phyloP scores from a whole-genome alignment of 92 coral and sea anemone species.

The Bergia sp. region DNA sequence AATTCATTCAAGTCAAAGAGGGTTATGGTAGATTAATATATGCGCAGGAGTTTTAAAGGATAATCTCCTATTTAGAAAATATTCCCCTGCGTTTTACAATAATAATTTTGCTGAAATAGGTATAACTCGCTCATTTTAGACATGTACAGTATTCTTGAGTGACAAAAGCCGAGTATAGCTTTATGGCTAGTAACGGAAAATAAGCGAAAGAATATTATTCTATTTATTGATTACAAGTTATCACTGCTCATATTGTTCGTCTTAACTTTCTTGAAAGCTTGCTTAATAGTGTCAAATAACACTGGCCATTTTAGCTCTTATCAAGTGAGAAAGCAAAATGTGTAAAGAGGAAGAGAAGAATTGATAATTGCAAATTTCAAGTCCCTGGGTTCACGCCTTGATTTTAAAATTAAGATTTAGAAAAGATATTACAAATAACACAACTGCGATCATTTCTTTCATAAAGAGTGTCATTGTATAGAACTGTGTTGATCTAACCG shows the following conservation, averaged over 20 bases:
- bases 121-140: not conserved
- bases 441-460: conserved; percentile 39
- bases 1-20: not conserved
- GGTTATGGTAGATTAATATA: not conserved
- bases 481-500: conserved; percentile 54
- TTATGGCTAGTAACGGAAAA: not conserved
- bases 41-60: not conserved
- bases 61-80: conserved; percentile 8
- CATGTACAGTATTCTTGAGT: not conserved
- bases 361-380: not conserved
- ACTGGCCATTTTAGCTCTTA: not conserved
- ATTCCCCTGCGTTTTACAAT: not conserved
- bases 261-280: not conserved
- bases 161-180: not conserved
- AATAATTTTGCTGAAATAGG: not conserved
- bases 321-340: not conserved
- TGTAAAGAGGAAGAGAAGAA: not conserved
- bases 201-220: not conserved
- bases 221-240: conserved; percentile 5
- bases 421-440: conserved; percentile 30
- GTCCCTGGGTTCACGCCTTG: not conserved
- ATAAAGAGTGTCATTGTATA: conserved; percentile 50
- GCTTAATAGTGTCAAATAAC: not conserved
- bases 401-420: conserved; percentile 18
- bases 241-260: not conserved